phyloP scores from a whole-genome alignment of 2,888 invertebrate genomes.

The Polietes domitor region DNA sequence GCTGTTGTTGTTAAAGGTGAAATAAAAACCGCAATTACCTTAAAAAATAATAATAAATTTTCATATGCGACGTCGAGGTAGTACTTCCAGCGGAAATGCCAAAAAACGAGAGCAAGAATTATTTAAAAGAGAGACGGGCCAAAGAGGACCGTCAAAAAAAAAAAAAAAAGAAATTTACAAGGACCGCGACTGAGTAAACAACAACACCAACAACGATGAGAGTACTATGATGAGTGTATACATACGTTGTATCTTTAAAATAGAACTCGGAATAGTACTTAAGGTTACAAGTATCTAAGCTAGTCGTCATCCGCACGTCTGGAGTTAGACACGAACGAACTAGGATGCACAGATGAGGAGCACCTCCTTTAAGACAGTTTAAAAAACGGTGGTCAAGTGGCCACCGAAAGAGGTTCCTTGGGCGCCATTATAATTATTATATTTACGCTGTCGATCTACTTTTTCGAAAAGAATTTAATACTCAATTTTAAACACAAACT shows the following conservation, averaged over 20 bases:
- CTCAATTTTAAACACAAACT: too few species aligned
- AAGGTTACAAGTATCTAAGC: not conserved
- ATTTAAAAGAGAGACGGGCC: not conserved
- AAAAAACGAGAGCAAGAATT: slow-evolving; percentile 14
- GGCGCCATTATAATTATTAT: too few species aligned
- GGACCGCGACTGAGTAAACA: not conserved
- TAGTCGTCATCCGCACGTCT: too few species aligned
- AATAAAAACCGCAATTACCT: slow-evolving; percentile 56
- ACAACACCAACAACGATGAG: not conserved
- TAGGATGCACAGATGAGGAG: too few species aligned
- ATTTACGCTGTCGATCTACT: too few species aligned
- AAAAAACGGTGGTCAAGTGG: too few species aligned
- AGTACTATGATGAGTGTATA: not conserved
- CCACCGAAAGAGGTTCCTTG: too few species aligned
- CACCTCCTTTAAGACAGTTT: too few species aligned
- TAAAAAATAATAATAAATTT: slow-evolving; percentile 42
- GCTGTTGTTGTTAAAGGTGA: slow-evolving; percentile 18
- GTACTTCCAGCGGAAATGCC: slow-evolving; percentile 10
- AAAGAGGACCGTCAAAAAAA: not conserved
- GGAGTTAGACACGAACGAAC: too few species aligned
- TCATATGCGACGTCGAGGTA: slow-evolving; percentile 40
- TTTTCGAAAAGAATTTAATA: too few species aligned
- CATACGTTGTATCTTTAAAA: not conserved
- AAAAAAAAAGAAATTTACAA: not conserved
- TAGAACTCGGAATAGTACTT: slow-evolving; percentile 15